phyloP scores from a whole-genome alignment of 64 coral and sea anemone species.

The Astreopora myriophthalma region DNA sequence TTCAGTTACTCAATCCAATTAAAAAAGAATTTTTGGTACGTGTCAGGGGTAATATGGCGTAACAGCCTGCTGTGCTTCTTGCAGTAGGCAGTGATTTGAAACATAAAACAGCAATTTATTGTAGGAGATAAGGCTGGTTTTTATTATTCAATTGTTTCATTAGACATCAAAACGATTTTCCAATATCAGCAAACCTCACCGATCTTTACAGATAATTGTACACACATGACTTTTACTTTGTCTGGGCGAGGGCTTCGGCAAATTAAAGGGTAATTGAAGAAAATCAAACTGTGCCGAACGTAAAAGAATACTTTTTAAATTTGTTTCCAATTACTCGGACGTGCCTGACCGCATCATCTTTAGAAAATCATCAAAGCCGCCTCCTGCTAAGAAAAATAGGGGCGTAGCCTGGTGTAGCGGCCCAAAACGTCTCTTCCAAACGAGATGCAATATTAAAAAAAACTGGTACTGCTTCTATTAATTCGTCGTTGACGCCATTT shows the following conservation, averaged over 20 bases:
- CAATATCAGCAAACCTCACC: not conserved
- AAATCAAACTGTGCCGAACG: not conserved
- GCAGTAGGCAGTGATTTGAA: not conserved
- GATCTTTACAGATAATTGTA: not conserved
- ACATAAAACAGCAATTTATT: not conserved
- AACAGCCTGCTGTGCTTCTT: too few species aligned
- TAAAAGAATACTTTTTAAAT: not conserved
- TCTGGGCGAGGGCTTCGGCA: not conserved
- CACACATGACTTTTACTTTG: not conserved
- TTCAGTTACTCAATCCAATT: too few species aligned
- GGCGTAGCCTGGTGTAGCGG: too few species aligned
- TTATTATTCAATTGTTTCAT: not conserved
- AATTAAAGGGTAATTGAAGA: constrained; percentile 31
- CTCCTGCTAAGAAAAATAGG: not conserved
- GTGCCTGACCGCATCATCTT: not conserved
- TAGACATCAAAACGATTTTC: constrained; percentile 7
- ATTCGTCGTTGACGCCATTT: not conserved
- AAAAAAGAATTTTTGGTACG: too few species aligned
- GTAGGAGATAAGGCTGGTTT: not conserved
- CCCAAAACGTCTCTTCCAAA: not conserved
- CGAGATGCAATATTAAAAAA: too few species aligned
- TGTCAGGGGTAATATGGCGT: too few species aligned
- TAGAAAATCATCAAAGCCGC: not conserved
- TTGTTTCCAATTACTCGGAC: not conserved
- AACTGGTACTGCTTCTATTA: not conserved